Conservation (phyloP, 2,797 vertebrate species). For the Telmatherina bonti region DNA sequence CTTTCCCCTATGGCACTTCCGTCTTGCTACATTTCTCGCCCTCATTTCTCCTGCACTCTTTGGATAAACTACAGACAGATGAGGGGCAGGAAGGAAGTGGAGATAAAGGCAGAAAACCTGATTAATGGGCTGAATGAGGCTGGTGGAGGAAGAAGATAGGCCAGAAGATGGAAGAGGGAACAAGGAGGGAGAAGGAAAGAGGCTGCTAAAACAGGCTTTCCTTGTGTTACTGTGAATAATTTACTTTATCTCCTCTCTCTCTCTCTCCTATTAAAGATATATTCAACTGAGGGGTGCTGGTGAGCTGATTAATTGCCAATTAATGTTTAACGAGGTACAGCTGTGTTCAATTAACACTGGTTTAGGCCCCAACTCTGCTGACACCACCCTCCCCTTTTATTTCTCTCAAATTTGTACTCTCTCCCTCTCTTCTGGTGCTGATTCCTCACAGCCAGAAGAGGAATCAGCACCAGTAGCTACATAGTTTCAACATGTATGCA, state of each 20-base stretch:
- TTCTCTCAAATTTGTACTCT: conserved; percentile 20
- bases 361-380: conserved; percentile 54
- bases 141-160: conserved; percentile 30
- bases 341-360: conserved; percentile 85
- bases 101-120: conserved; percentile 73
- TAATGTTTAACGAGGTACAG: conserved; percentile 86
- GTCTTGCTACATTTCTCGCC: conserved; percentile 54
- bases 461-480: too few species aligned
- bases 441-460: conserved; percentile 21
- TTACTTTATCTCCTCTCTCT: conserved; percentile 54
- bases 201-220: conserved; percentile 42
- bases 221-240: conserved; percentile 64
- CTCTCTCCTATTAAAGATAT: conserved; percentile 57
- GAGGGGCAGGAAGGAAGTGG: conserved; percentile 65
- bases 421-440: conserved; percentile 31
- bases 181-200: conserved; percentile 31
- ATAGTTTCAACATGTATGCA: too few species aligned
- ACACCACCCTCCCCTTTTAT: conserved; percentile 13
- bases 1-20: conserved; percentile 49
- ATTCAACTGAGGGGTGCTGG: conserved; percentile 55
- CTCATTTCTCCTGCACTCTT: conserved; percentile 35
- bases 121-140: conserved; percentile 66
- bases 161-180: conserved; percentile 49
- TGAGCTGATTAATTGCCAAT: conserved; percentile 86
- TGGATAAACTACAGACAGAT: conserved; percentile 47